phyloP scores from a whole-genome alignment of 2,797 vertebrate genomes.

The Lagorchestes hirsutus region DNA sequence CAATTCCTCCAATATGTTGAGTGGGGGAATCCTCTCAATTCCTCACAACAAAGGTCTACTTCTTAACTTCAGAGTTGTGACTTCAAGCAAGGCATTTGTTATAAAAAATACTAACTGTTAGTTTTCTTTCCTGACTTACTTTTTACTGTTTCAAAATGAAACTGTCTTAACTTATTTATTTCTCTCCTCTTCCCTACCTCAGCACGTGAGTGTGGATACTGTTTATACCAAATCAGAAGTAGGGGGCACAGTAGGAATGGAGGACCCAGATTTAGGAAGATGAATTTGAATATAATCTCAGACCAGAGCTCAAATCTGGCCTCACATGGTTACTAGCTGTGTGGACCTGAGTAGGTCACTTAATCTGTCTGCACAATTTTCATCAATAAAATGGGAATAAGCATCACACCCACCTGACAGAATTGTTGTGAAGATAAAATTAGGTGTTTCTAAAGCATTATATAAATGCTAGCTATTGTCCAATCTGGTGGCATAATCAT shows the following conservation, averaged over 20 bases:
- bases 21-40: conserved; percentile 58
- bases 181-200: conserved; percentile 26
- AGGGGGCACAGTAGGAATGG: background rate
- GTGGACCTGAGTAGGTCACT: background rate
- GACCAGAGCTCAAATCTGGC: background rate
- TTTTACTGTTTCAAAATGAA: conserved; percentile 65
- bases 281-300: background rate
- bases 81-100: conserved; percentile 60
- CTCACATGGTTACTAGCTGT: background rate
- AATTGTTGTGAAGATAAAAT: background rate
- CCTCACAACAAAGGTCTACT: conserved; percentile 47
- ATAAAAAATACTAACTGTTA: conserved; percentile 66
- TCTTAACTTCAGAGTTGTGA: conserved; percentile 45
- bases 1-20: conserved; percentile 54
- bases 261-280: background rate
- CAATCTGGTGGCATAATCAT: background rate
- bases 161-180: conserved; percentile 37
- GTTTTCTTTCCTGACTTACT: conserved; percentile 56
- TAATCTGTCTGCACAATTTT: background rate
- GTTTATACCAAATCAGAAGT: background rate
- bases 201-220: conserved; percentile 27
- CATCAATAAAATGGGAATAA: background rate
- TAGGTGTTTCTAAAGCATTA: background rate
- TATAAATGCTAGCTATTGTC: background rate
- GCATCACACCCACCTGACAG: background rate